Percentiles rank a stretch among this genome's conserved stretches.
Conservation (phyloP, 2,888 invertebrate species). For the Pinctada fucata region DNA sequence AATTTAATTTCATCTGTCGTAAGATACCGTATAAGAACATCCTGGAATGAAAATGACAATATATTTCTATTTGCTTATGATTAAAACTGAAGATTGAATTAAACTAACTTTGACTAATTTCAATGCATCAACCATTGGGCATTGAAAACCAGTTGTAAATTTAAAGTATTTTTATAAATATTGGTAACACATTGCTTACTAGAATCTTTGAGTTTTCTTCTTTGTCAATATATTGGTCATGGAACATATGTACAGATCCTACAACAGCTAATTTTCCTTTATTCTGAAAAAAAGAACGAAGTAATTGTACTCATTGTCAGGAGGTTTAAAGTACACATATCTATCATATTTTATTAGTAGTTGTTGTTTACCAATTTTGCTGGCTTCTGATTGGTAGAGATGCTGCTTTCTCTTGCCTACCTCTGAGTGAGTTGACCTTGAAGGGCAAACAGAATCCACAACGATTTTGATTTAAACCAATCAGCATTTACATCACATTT, state of each 20-base stretch:
- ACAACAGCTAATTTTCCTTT: conserved; percentile 88
- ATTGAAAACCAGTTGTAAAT: neutral
- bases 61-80: neutral
- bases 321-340: too few relatives aligned
- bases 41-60: conserved; percentile 76
- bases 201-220: conserved; percentile 94
- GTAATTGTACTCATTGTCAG: neutral
- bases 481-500: too few relatives aligned
- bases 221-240: conserved; percentile 94
- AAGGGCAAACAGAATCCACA: too few relatives aligned
- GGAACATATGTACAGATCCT: conserved; percentile 94
- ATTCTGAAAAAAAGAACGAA: conserved; percentile 40
- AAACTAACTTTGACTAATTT: too few relatives aligned
- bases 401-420: too few relatives aligned
- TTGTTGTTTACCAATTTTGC: too few relatives aligned
- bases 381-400: too few relatives aligned
- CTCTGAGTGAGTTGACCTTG: too few relatives aligned
- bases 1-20: conserved; percentile 83
- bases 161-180: neutral
- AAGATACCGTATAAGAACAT: conserved; percentile 90
- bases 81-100: neutral
- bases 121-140: neutral
- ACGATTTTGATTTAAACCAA: too few relatives aligned
- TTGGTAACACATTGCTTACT: conserved; percentile 63
- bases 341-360: too few relatives aligned